Conservation (phyloP, 2,888 invertebrate species). For the Hylaea fasciaria region DNA sequence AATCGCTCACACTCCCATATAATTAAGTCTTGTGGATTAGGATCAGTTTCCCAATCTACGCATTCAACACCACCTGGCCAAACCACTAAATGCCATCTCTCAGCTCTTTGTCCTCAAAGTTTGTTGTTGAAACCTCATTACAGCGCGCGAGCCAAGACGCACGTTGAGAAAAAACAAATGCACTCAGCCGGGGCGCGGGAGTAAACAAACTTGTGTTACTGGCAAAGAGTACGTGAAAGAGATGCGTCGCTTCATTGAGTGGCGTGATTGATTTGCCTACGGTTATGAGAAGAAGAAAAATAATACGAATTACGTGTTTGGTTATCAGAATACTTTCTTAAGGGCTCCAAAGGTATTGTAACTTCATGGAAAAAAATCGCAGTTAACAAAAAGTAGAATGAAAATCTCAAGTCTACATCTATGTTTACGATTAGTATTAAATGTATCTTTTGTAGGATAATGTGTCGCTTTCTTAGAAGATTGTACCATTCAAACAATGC, state of each 20-base stretch:
- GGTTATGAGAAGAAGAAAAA: background rate
- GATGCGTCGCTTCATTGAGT: constrained; percentile 31
- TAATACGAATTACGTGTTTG: background rate
- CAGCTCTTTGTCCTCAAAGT: constrained; percentile 42
- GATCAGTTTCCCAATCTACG: background rate
- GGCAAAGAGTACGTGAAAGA: constrained; percentile 42
- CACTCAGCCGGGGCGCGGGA: constrained; percentile 53
- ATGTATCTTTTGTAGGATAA: too few species aligned
- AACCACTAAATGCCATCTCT: constrained; percentile 29
- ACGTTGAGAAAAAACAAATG: constrained; percentile 71
- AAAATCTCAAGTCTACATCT: too few species aligned
- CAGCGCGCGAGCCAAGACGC: constrained; percentile 55
- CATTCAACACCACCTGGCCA: constrained; percentile 15
- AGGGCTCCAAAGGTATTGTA: too few species aligned
- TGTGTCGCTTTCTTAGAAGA: too few species aligned
- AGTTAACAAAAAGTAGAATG: too few species aligned
- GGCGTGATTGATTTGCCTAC: background rate
- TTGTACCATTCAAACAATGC: too few species aligned
- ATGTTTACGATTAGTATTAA: too few species aligned
- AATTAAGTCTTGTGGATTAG: too few species aligned
- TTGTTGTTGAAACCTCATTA: constrained; percentile 48
- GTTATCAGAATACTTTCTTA: too few species aligned
- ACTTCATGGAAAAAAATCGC: too few species aligned
- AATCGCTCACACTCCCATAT: too few species aligned
- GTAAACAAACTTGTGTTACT: constrained; percentile 67